Conservation (phyloP, 1,140 invertebrate genomes). For the Gonatopus flavifemur region DNA sequence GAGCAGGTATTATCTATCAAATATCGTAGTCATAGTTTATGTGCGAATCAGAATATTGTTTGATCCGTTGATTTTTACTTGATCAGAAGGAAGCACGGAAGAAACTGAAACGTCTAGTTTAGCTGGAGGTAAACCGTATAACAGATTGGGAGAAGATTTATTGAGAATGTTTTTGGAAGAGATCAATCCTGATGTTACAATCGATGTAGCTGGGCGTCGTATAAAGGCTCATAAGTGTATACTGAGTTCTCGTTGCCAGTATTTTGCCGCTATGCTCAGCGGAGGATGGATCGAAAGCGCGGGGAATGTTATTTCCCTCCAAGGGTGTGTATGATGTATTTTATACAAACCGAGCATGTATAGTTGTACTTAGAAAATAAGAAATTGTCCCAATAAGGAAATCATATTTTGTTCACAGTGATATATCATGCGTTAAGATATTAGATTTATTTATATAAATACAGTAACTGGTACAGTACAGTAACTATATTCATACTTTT, state of each 20-base stretch:
- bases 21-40: conserved; percentile 5
- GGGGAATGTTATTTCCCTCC: conserved; percentile 78
- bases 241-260: conserved; percentile 83
- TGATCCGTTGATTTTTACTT: neutral
- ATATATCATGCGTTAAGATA: no score
- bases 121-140: conserved; percentile 57
- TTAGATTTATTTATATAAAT: no score
- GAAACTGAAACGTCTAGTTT: conserved; percentile 58
- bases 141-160: conserved; percentile 79
- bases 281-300: conserved; percentile 80
- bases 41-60: neutral
- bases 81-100: conserved; percentile 55
- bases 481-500: no score
- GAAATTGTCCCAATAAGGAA: neutral
- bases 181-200: conserved; percentile 80
- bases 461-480: no score
- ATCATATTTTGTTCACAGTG: neutral
- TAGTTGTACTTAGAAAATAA: conserved; percentile 6
- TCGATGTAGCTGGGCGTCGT: conserved; percentile 75
- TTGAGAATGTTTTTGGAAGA: conserved; percentile 87
- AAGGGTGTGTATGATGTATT: conserved; percentile 68
- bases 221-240: conserved; percentile 90
- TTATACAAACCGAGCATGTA: conserved; percentile 29
- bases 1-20: no score
- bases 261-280: conserved; percentile 86